A percentile compares a stretch with the other conserved stretches of the same genome.
Evolutionary conservation across 2,113 vertebrate genomes (phyloP).

Genomic region (Prionailurus bengalensis): DNA sequence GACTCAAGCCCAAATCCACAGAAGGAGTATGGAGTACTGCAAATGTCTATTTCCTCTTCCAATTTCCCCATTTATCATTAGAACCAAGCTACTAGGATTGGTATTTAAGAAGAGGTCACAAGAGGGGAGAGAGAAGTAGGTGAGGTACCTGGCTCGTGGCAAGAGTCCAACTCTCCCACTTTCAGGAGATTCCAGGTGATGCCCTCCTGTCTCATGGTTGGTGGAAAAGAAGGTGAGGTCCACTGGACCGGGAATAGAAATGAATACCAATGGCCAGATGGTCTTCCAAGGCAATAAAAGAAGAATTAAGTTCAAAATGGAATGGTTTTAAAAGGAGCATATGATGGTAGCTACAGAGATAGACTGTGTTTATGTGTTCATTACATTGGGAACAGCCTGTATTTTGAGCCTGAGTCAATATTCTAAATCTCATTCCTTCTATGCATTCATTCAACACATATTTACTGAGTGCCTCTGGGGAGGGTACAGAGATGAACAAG

Average conservation of each 20-base stretch:
- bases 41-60: not conserved
- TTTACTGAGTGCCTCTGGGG: not conserved
- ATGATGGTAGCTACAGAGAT: not conserved
- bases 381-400: not conserved
- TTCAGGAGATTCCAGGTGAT: not conserved
- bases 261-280: constrained; percentile 8
- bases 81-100: not conserved
- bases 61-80: not conserved
- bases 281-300: constrained; percentile 38
- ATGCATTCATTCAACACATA: not conserved
- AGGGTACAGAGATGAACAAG: not conserved
- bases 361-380: not conserved
- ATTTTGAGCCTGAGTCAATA: constrained; percentile 4
- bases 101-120: not conserved
- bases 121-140: not conserved
- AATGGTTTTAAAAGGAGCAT: constrained; percentile 17
- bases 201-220: not conserved
- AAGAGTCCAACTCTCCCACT: not conserved
- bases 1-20: not conserved
- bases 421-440: not conserved
- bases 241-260: not conserved
- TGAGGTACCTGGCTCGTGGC: not conserved
- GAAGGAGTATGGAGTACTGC: not conserved
- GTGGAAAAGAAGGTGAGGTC: constrained; percentile 36
- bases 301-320: constrained; percentile 31